A percentile compares a stretch with the other conserved stretches of the same genome.
Evolutionary conservation across 1,140 invertebrate species (phyloP).

Genomic region (Acyrthosiphon pisum): DNA sequence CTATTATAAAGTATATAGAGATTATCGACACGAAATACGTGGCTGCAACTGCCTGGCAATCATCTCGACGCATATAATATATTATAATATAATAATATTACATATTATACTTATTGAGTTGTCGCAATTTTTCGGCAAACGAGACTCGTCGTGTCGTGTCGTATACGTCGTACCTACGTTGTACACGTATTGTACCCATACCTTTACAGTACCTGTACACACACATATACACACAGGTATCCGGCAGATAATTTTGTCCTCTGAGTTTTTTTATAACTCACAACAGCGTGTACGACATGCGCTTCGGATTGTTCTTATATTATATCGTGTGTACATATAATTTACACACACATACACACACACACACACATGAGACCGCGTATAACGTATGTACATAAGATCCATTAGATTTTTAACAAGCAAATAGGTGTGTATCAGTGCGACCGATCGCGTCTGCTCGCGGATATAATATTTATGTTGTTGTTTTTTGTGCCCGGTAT

Average conservation of each 20-base stretch:
- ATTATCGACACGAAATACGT: background rate
- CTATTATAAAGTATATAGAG: too few species aligned
- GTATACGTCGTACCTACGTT: background rate
- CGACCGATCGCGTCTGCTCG: background rate
- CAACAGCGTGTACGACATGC: background rate
- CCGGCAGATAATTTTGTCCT: background rate
- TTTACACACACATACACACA: background rate
- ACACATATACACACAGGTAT: background rate
- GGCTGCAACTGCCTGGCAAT: too few species aligned
- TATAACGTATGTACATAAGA: background rate
- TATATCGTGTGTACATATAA: background rate
- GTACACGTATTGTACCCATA: background rate
- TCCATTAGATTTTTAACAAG: conserved; percentile 35
- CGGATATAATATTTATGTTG: conserved; percentile 39
- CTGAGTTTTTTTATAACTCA: background rate
- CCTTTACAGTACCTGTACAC: background rate
- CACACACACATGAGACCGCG: background rate
- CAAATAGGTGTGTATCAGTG: background rate
- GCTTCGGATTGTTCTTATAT: conserved; percentile 12
- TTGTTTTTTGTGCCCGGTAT: conserved; percentile 17
- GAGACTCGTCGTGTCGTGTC: background rate
- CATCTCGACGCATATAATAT: background rate
- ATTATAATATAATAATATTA: background rate
- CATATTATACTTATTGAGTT: background rate
- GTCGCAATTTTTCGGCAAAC: background rate